Conservation (phyloP, 2,888 invertebrate genomes). For the Dynastes maya region DNA sequence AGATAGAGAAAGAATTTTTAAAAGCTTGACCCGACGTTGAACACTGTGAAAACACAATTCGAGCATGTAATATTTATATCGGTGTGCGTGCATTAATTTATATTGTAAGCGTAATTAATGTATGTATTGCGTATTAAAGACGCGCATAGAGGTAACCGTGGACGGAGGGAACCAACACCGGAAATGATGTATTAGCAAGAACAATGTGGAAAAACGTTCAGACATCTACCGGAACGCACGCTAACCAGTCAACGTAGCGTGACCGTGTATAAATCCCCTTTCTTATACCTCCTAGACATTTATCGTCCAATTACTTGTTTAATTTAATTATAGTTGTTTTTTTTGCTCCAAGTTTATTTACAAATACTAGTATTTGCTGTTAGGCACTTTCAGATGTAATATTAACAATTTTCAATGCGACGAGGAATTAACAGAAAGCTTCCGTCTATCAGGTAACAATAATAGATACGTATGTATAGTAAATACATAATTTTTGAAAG, state of each 20-base stretch:
- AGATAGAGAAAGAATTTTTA: conserved; percentile 5
- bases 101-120: conserved; percentile 51
- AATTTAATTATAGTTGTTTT: conserved; percentile 49
- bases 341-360: not conserved
- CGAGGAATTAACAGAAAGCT: no score
- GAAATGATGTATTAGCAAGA: conserved; percentile 64
- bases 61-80: conserved; percentile 45
- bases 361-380: not conserved
- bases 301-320: conserved; percentile 52
- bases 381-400: no score
- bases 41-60: conserved; percentile 43
- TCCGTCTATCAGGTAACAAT: no score
- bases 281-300: conserved; percentile 59
- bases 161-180: conserved; percentile 60
- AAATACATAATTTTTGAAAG: no score
- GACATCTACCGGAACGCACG: conserved; percentile 61
- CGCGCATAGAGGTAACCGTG: conserved; percentile 53
- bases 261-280: conserved; percentile 66
- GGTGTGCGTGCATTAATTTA: conserved; percentile 48
- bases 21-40: conserved; percentile 28
- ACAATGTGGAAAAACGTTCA: conserved; percentile 64
- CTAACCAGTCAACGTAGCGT: conserved; percentile 63
- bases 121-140: conserved; percentile 53
- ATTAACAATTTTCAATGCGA: no score
- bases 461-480: no score